Percentiles rank a stretch among this genome's conserved stretches.
phyloP scores from a whole-genome alignment of 2,113 vertebrate genomes.

The Narcine bancroftii region DNA sequence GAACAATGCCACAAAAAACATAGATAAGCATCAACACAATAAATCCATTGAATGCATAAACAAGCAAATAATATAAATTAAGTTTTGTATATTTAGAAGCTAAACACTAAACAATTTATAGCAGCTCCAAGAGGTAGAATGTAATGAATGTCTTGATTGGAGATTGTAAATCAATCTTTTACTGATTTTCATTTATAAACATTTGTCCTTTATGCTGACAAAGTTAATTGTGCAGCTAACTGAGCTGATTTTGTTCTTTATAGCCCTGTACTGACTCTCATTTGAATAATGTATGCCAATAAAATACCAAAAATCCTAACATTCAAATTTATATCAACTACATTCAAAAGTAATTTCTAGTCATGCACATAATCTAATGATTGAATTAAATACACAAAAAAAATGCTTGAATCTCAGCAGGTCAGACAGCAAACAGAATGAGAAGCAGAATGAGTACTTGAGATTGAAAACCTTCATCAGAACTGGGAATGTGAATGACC shows the following conservation, averaged over 20 bases:
- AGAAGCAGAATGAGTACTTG: too few species aligned
- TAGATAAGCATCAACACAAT: neutral
- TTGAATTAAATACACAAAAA: too few species aligned
- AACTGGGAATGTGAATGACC: too few species aligned
- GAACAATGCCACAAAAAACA: neutral
- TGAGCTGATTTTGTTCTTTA: neutral
- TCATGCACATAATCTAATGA: too few species aligned
- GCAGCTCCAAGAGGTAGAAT: neutral
- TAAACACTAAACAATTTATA: neutral
- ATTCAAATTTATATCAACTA: too few species aligned
- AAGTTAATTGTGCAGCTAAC: neutral
- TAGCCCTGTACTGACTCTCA: neutral
- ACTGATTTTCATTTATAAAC: neutral
- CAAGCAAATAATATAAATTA: neutral
- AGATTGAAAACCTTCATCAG: too few species aligned
- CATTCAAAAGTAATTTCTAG: too few species aligned
- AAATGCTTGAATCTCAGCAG: too few species aligned
- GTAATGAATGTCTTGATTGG: neutral
- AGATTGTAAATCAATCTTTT: too few species aligned
- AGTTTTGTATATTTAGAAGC: neutral
- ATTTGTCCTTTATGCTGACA: neutral
- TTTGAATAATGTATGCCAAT: too few species aligned
- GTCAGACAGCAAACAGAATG: too few species aligned
- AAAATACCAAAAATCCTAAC: too few species aligned
- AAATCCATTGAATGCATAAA: neutral